Conservation (phyloP, 2,797 vertebrate genomes). For the Phylloscopus collybita region DNA sequence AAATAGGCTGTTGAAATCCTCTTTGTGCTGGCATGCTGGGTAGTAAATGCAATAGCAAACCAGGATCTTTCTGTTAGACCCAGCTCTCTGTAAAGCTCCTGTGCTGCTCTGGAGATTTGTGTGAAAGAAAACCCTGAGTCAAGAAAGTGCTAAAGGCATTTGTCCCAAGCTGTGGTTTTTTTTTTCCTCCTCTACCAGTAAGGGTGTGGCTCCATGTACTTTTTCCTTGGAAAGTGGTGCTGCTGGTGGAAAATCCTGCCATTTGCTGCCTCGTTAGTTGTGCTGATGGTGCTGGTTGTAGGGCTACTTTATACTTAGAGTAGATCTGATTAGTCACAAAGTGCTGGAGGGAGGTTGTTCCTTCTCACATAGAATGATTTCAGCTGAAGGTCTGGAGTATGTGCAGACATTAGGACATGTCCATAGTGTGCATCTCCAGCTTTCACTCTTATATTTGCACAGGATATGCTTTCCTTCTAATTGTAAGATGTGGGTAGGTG, state of each 20-base stretch:
- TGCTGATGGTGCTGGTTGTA: not conserved
- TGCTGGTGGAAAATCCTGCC: not conserved
- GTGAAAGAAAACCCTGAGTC: not conserved
- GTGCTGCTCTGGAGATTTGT: not conserved
- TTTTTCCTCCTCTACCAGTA: not conserved
- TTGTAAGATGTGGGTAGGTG: not conserved
- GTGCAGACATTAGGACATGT: accelerated
- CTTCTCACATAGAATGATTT: not conserved
- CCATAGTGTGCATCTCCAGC: not conserved
- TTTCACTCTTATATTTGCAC: not conserved
- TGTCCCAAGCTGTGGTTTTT: not conserved
- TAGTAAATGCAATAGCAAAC: not conserved
- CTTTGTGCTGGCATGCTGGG: not conserved
- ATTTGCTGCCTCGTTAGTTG: accelerated
- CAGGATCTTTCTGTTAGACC: not conserved
- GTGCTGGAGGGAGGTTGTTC: not conserved
- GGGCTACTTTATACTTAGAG: not conserved
- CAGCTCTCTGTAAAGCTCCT: not conserved
- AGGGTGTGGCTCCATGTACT: accelerated
- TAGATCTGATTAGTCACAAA: not conserved
- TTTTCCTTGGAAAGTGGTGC: not conserved
- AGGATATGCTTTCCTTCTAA: not conserved
- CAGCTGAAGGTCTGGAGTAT: not conserved
- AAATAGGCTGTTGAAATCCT: not conserved
- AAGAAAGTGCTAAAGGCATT: not conserved